Evolutionary conservation across 1,140 invertebrate genomes (phyloP).

Genomic region (Formica selysi): DNA sequence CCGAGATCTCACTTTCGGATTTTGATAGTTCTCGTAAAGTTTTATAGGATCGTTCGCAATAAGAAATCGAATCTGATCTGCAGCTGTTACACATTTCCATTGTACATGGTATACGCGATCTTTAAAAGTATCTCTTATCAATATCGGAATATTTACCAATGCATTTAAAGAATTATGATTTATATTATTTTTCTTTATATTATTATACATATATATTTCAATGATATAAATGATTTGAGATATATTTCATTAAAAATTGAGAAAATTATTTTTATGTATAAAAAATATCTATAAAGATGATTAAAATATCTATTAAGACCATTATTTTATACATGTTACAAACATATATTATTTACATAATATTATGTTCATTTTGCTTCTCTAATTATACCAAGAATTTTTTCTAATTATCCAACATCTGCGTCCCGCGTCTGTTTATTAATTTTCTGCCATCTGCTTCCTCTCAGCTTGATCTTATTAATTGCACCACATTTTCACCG

Average conservation of each 20-base stretch:
- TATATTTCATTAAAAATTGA: neutral
- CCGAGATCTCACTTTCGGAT: neutral
- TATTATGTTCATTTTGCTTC: neutral
- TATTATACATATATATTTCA: neutral
- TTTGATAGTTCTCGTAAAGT: conserved; percentile 29
- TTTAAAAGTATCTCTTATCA: conserved; percentile 12
- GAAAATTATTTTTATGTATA: neutral
- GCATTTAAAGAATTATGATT: neutral
- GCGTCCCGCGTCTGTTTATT: neutral
- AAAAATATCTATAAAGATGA: neutral
- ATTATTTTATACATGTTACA: neutral
- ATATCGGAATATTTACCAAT: neutral
- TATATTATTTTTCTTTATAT: neutral
- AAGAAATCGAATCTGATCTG: conserved; percentile 11
- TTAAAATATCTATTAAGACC: too few species aligned
- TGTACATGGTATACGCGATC: neutral
- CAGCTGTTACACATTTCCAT: conserved; percentile 27
- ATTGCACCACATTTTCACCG: conserved; percentile 7
- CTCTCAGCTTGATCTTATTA: neutral
- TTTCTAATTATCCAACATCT: conserved; percentile 9
- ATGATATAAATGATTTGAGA: neutral
- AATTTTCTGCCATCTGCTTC: conserved; percentile 19
- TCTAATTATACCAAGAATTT: neutral
- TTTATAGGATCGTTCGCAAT: conserved; percentile 37
- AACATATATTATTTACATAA: neutral